These are phyloP conservation scores for Onychorhynchus coronatus DNA, from an alignment of 2,113 vertebrate genomes.

Conservation along the genomic window DNA sequence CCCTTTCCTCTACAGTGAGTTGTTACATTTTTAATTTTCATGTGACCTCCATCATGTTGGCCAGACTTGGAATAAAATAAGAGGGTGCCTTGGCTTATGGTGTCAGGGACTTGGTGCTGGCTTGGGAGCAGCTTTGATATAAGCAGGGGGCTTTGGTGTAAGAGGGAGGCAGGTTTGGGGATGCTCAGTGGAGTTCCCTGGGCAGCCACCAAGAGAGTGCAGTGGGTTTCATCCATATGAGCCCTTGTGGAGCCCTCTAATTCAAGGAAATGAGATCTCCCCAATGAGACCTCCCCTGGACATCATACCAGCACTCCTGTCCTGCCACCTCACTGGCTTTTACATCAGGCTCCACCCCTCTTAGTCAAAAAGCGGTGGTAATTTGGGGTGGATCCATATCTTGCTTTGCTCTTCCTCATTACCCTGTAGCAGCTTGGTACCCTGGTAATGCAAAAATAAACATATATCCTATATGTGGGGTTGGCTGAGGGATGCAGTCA, in stretches of 20 bases:
- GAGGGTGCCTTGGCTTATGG: background rate
- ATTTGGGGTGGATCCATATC: background rate
- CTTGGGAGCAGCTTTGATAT: background rate
- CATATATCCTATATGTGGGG: fast-evolving
- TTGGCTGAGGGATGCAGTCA: background rate
- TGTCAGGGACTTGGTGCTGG: background rate
- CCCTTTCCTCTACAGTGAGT: background rate
- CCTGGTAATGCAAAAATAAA: background rate
- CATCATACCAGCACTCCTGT: too few species aligned
- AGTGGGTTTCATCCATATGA: background rate
- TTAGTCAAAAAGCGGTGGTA: background rate
- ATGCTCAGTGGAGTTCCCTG: background rate
- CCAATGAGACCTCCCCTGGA: background rate
- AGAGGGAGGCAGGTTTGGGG: background rate
- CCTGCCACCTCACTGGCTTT: background rate
- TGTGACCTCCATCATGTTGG: background rate
- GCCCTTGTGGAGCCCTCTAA: background rate
- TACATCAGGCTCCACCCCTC: background rate
- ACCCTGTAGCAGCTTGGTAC: background rate
- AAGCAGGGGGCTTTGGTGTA: background rate
- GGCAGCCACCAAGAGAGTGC: background rate
- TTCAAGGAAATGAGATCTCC: background rate
- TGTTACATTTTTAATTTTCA: background rate
- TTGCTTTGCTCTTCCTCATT: background rate
- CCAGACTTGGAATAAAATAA: background rate